These are phyloP conservation scores for Diadema setosum DNA, from an alignment of 35 echinoderm and acorn worm genomes.

Conservation along the genomic window DNA sequence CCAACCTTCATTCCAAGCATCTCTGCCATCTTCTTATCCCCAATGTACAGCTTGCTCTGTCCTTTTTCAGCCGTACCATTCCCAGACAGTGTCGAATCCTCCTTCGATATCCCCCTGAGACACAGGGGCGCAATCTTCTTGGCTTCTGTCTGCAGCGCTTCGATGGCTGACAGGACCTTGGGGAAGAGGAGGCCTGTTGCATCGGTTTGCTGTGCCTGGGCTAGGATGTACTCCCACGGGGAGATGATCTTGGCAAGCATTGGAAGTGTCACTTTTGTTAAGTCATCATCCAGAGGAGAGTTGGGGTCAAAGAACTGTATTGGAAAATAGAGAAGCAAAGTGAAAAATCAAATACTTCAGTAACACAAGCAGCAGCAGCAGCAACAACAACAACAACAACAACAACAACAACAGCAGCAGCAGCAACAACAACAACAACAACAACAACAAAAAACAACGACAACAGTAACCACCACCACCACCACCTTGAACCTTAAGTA, in stretches of 20 bases:
- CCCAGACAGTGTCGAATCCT: no score
- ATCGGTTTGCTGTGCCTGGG: constrained; percentile 35
- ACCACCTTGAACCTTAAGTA: no score
- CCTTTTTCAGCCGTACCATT: neutral
- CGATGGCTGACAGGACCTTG: constrained; percentile 33
- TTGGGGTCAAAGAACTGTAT: constrained; percentile 8
- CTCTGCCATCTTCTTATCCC: constrained; percentile 23
- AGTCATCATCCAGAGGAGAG: constrained; percentile 65
- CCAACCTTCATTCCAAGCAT: constrained; percentile 27
- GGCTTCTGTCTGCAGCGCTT: constrained; percentile 19
- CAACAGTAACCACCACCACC: no score
- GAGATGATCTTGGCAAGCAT: constrained; percentile 47
- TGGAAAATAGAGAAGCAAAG: neutral
- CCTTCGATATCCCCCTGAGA: neutral
- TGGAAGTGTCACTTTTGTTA: constrained; percentile 66
- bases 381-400: no score
- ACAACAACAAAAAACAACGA: no score
- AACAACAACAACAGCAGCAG: no score
- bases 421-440: no score
- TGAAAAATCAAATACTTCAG: no score
- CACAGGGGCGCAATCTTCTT: constrained; percentile 34
- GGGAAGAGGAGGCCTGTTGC: neutral
- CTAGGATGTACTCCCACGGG: constrained; percentile 81
- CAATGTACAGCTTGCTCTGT: neutral
- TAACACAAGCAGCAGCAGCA: no score